phyloP scores from a whole-genome alignment of 23 tunicate species.

The Phallusia fumigata region DNA sequence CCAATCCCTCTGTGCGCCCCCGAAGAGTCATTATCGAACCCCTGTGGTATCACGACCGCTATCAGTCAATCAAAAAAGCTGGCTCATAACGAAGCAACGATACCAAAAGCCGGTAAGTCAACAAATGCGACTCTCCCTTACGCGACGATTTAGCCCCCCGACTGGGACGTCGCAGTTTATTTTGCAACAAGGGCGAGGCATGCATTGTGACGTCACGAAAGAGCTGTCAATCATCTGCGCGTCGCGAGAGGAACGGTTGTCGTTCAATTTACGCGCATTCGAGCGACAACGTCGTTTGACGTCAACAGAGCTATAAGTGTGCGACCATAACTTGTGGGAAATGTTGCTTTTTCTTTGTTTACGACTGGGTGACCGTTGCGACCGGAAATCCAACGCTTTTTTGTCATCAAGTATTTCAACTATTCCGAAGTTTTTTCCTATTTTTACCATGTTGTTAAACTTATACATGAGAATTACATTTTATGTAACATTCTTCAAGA shows the following conservation, averaged over 20 bases:
- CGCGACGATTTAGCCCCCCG: not conserved
- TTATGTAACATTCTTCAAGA: too few species aligned
- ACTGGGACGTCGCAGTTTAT: constrained; percentile 5
- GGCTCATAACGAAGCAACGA: too few species aligned
- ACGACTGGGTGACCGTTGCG: not conserved
- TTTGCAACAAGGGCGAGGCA: not conserved
- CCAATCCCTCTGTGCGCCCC: too few species aligned
- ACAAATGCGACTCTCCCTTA: not conserved
- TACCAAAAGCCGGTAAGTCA: not conserved
- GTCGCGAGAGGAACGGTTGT: not conserved
- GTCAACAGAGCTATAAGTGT: not conserved
- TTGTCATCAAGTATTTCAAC: not conserved
- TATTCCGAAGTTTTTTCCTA: too few species aligned
- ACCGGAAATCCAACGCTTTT: not conserved
- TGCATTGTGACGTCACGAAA: not conserved
- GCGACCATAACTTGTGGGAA: not conserved
- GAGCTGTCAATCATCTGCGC: not conserved
- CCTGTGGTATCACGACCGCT: too few species aligned
- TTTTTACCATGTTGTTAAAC: too few species aligned
- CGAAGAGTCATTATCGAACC: too few species aligned
- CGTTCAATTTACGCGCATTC: not conserved
- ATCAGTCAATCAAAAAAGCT: too few species aligned
- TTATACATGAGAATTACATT: too few species aligned
- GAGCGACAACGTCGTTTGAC: constrained; percentile 8
- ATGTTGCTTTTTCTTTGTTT: too few species aligned